Percentiles rank a stretch among this genome's conserved stretches.
These are phyloP conservation scores for Sus scrofa DNA, from an alignment of 2,113 vertebrate species.

Conservation along the genomic window T2T-Sscrofa CM000818.6:111704001-111704500, in stretches of 20 bases:
- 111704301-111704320: not conserved
- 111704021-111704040: not conserved
- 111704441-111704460: not conserved
- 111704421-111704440: not conserved
- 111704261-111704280: slow-evolving; percentile 1
- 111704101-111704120: slow-evolving; percentile 1
- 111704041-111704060: slow-evolving; percentile 20
- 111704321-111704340: not conserved
- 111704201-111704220: slow-evolving; percentile 52
- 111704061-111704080: not conserved
- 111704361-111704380: slow-evolving; percentile 12
- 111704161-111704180: slow-evolving; percentile 59
- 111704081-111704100: slow-evolving; percentile 15
- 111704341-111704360: slow-evolving; percentile 48
- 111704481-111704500: not conserved
- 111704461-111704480: slow-evolving; percentile 33
- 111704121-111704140: slow-evolving; percentile 61
- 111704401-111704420: not conserved
- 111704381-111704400: not conserved
- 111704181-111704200: not conserved
- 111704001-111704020: not conserved
- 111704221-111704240: not conserved
- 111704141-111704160: not conserved
- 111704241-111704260: not conserved
- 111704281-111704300: slow-evolving; percentile 18